These are phyloP conservation scores for Zaprionus gabonicus DNA, from an alignment of 1,140 invertebrate species.

Conservation along the genomic window DNA sequence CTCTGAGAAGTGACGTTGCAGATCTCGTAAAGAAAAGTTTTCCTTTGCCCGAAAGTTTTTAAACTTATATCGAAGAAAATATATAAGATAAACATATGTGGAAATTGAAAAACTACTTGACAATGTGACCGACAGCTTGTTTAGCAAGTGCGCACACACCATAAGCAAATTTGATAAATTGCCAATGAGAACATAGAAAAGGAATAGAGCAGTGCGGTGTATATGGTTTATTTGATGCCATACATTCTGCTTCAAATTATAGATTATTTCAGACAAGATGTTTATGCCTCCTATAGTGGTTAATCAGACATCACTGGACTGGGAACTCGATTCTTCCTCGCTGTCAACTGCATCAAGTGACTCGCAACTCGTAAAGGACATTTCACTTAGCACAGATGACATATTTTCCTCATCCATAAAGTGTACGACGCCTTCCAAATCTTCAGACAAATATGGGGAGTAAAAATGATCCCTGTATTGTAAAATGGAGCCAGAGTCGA, in stretches of 20 bases:
- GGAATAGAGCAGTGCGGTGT: neutral
- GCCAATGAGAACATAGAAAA: neutral
- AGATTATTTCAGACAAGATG: too few species aligned
- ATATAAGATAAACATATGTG: conserved; percentile 1
- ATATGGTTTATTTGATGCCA: neutral
- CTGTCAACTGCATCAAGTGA: rapidly evolving
- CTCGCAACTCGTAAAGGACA: neutral
- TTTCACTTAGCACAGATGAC: neutral
- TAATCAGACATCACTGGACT: too few species aligned
- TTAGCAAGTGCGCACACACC: neutral
- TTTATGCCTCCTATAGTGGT: too few species aligned
- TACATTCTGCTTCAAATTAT: too few species aligned
- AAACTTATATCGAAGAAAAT: neutral
- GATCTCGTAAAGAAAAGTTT: neutral
- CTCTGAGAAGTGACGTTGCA: neutral
- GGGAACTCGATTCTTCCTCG: too few species aligned
- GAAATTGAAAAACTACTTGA: conserved; percentile 4
- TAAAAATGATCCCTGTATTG: neutral
- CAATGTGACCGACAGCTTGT: neutral
- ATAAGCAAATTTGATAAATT: neutral
- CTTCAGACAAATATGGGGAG: neutral
- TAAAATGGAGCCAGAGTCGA: neutral
- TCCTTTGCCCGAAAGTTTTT: neutral
- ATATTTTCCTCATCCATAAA: neutral
- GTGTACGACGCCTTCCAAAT: neutral